Percentiles rank a stretch among this genome's conserved stretches.
Conservation (phyloP, 2,888 invertebrate genomes). For the Mesorhabditis sp. region DNA sequence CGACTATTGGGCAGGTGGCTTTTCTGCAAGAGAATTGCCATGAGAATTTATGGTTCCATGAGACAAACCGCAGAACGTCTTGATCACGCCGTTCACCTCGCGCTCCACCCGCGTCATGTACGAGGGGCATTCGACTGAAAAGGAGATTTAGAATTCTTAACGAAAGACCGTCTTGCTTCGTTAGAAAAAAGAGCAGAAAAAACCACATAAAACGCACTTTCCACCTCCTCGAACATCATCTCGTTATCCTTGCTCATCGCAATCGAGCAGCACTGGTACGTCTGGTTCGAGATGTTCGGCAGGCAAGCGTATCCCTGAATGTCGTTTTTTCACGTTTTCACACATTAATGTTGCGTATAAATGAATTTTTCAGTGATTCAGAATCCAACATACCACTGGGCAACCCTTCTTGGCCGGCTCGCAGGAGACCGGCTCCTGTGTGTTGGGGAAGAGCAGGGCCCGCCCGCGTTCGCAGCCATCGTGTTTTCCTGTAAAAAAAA, state of each 20-base stretch:
- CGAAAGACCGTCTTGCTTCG: not conserved
- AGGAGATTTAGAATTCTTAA: not conserved
- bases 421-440: slow-evolving; percentile 34
- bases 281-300: slow-evolving; percentile 11
- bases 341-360: not conserved
- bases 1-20: too few relatives aligned
- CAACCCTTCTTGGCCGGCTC: slow-evolving; percentile 29
- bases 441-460: slow-evolving; percentile 30
- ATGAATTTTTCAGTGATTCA: not conserved
- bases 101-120: slow-evolving; percentile 33
- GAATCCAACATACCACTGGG: slow-evolving; percentile 29
- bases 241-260: slow-evolving; percentile 17
- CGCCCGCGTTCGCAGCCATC: slow-evolving; percentile 33
- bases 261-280: slow-evolving; percentile 33
- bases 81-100: slow-evolving; percentile 23
- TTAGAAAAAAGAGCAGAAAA: slow-evolving; percentile 4
- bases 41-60: not conserved
- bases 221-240: slow-evolving; percentile 16
- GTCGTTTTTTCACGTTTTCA: too few relatives aligned
- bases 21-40: too few relatives aligned
- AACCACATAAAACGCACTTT: slow-evolving; percentile 5
- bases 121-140: slow-evolving; percentile 25
- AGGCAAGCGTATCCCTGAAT: not conserved
- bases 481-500: slow-evolving; percentile 8
- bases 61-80: slow-evolving; percentile 20